Base-by-base conservation (phyloP, 2,797 vertebrate species). In the Myotis findleyi region DNA sequence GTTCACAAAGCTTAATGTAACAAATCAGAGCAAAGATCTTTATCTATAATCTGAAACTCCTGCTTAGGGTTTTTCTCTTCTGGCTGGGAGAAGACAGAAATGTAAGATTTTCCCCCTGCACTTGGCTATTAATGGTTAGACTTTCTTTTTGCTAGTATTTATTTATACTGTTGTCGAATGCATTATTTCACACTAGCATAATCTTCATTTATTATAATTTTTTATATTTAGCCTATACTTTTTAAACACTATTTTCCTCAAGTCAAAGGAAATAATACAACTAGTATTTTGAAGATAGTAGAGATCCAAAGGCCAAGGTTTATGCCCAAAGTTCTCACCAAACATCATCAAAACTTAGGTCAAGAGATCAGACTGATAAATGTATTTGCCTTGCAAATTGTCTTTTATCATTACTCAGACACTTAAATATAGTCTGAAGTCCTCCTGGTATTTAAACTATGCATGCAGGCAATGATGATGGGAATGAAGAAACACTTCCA, bases 281-380 rank as follows among this genome's bases (percentile, higher is more conserved):
- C 79, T 95, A 95, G 87, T 96, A 97, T 97, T 96, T 96, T 98
- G 76, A 98, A 97, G 89, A 94, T 62, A 96, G 44, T 13, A 0
- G 95, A 94, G 95, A 95, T 92, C 75, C 86, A 87, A 83, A 96
- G 72, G 51, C 80, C 95, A 81, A 72, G 73, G 62, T 95, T 93
- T 95, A 96, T 89, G 93, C 82, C 94, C 69, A 57, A 95, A 98
- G 91, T 98, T 98, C 96, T 97, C 89, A 97, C 95, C 5, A 92
- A 98, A 97, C 88, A 0, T 11, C 93, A 91, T 93, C 94, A 97
- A 97, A 98, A 97, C 88, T 89, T 93, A 96, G 97, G 97, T 98
- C 97, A 98, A 96, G 96, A 98, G 98, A 98, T 98, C 97, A 97
- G 91, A 90, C 75, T 91, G 93, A 95, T 96, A 95, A 98, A 98